Conservation (phyloP, 1,140 invertebrate genomes). For the Scaptodrosophila lebanonensis region DNA sequence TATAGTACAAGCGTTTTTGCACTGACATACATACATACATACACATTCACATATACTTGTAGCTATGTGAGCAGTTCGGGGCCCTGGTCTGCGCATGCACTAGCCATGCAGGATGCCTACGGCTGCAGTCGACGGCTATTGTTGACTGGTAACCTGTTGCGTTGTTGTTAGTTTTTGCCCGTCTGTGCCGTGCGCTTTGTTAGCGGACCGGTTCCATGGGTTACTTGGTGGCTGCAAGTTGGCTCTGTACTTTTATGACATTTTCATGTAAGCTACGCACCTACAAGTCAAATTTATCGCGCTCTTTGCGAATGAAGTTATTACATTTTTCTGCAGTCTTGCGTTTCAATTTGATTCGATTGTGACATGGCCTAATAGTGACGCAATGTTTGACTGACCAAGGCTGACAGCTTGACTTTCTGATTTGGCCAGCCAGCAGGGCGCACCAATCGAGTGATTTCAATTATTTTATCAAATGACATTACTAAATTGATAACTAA, state of each 20-base stretch:
- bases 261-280: slow-evolving; percentile 72
- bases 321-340: slow-evolving; percentile 53
- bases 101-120: slow-evolving; percentile 20
- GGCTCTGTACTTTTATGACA: slow-evolving; percentile 67
- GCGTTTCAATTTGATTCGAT: slow-evolving; percentile 28
- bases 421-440: no score
- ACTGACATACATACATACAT: no score
- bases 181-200: slow-evolving; percentile 20
- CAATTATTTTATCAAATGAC: no score
- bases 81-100: slow-evolving; percentile 37
- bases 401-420: no score
- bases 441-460: no score
- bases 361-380: slow-evolving; percentile 65
- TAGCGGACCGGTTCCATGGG: slow-evolving; percentile 27
- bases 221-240: no score
- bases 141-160: slow-evolving; percentile 61
- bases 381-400: no score
- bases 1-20: slow-evolving; percentile 28
- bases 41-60: no score
- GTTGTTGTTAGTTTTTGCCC: slow-evolving; percentile 63
- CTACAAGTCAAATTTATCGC: slow-evolving; percentile 71
- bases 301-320: slow-evolving; percentile 66
- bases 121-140: slow-evolving; percentile 11
- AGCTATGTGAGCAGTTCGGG: background rate
- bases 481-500: no score